phyloP scores from a whole-genome alignment of 2,797 vertebrate genomes.

The Carcharodon carcharias region DNA sequence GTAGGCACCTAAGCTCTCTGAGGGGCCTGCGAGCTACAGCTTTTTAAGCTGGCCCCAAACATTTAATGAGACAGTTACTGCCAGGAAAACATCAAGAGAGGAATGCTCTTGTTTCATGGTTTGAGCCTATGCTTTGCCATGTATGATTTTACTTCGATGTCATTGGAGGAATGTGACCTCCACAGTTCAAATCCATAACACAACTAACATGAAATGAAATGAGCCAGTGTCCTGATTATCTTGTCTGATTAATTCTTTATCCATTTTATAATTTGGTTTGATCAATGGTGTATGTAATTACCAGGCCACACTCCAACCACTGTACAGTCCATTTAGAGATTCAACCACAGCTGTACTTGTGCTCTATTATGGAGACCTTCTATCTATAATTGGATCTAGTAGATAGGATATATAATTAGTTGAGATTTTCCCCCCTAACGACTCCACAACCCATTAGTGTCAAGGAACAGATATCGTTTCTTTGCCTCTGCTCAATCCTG shows the following conservation, averaged over 20 bases:
- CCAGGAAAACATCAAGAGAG: neutral
- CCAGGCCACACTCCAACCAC: slow-evolving; percentile 11
- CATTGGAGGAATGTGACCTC: neutral
- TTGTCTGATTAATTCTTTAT: slow-evolving; percentile 36
- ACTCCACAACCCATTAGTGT: neutral
- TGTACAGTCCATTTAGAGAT: slow-evolving; percentile 7
- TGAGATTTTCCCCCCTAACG: neutral
- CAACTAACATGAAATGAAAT: slow-evolving; percentile 22
- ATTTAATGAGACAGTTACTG: neutral
- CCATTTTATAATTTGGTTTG: slow-evolving; percentile 30
- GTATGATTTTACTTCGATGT: neutral
- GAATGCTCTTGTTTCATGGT: neutral
- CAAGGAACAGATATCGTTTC: neutral
- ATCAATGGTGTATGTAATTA: slow-evolving; percentile 30
- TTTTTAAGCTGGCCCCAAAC: neutral
- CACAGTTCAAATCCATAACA: slow-evolving; percentile 22
- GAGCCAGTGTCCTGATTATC: slow-evolving; percentile 25
- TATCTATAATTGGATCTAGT: slow-evolving; percentile 32
- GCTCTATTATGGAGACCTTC: neutral
- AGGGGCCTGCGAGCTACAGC: too few relatives aligned
- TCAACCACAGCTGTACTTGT: slow-evolving; percentile 1
- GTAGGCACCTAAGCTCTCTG: neutral
- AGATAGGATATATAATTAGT: slow-evolving; percentile 5
- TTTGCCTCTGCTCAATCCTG: neutral
- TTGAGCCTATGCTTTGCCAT: neutral